Percentiles rank a stretch among this genome's conserved stretches.
Conservation (phyloP, 2,797 vertebrate genomes). For the Austrolebias charrua region DNA sequence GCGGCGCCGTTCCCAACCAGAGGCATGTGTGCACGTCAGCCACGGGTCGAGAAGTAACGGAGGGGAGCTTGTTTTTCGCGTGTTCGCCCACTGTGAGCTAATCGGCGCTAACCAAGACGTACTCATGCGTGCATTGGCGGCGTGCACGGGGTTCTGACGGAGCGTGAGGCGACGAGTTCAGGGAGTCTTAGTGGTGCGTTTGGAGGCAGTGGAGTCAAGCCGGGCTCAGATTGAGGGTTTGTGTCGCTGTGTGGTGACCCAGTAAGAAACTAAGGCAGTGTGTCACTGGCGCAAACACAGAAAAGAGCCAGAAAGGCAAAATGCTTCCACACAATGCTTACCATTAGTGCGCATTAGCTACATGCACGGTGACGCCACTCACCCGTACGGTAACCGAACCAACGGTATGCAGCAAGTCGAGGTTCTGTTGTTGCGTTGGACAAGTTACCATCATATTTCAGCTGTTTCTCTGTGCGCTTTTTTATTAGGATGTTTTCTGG, state of each 20-base stretch:
- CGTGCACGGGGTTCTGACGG: conserved; percentile 11
- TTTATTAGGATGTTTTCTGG: background rate
- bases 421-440: conserved; percentile 16
- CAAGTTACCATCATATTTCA: conserved; percentile 54
- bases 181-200: conserved; percentile 31
- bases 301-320: conserved; percentile 17
- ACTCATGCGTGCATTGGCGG: conserved; percentile 43
- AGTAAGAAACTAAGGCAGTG: conserved; percentile 72
- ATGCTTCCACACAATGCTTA: background rate
- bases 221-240: conserved; percentile 62
- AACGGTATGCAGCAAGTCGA: conserved; percentile 1
- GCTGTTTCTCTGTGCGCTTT: conserved; percentile 19
- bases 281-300: conserved; percentile 46
- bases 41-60: conserved; percentile 17
- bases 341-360: conserved; percentile 7
- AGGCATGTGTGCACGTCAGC: conserved; percentile 21
- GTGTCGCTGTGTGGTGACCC: conserved; percentile 60
- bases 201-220: conserved; percentile 59
- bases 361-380: background rate
- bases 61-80: conserved; percentile 68
- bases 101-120: conserved; percentile 61
- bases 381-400: background rate
- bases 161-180: conserved; percentile 16
- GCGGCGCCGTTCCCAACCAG: conserved; percentile 45
- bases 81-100: conserved; percentile 75